Percentiles rank a stretch among this genome's conserved stretches.
These are phyloP conservation scores for Metopia argyrocephala DNA, from an alignment of 2,888 invertebrate species.

Conservation along the genomic window DNA sequence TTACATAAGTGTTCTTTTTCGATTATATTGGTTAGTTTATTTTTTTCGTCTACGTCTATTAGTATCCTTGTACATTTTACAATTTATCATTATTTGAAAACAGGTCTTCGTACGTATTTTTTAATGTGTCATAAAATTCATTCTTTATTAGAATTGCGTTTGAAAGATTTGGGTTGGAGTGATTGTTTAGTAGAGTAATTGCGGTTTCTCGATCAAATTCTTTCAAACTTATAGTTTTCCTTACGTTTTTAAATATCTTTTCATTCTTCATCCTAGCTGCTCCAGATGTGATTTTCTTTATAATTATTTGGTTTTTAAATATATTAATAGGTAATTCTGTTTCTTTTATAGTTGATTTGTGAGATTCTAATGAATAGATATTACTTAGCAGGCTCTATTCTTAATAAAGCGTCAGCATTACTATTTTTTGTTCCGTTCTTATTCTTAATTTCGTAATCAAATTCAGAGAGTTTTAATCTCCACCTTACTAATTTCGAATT, in stretches of 20 bases:
- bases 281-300: no score
- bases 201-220: background rate
- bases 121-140: background rate
- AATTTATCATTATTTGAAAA: constrained; percentile 29
- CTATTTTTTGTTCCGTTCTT: no score
- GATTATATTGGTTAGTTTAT: constrained; percentile 14
- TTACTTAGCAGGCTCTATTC: no score
- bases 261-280: constrained; percentile 23
- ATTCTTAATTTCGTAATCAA: no score
- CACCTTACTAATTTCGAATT: no score
- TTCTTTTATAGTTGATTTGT: no score
- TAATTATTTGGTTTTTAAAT: no score
- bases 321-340: no score
- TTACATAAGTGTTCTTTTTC: constrained; percentile 31
- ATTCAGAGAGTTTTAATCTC: no score
- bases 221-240: background rate
- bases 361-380: no score
- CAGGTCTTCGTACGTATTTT: background rate
- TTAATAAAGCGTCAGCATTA: no score
- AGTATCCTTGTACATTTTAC: constrained; percentile 18
- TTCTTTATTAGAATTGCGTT: constrained; percentile 33
- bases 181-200: constrained; percentile 20
- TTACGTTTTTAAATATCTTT: constrained; percentile 1
- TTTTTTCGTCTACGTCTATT: constrained; percentile 25
- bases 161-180: constrained; percentile 5